Evolutionary conservation across 2,113 vertebrate species (phyloP).

Genomic region (Halichoeres trimaculatus): DNA sequence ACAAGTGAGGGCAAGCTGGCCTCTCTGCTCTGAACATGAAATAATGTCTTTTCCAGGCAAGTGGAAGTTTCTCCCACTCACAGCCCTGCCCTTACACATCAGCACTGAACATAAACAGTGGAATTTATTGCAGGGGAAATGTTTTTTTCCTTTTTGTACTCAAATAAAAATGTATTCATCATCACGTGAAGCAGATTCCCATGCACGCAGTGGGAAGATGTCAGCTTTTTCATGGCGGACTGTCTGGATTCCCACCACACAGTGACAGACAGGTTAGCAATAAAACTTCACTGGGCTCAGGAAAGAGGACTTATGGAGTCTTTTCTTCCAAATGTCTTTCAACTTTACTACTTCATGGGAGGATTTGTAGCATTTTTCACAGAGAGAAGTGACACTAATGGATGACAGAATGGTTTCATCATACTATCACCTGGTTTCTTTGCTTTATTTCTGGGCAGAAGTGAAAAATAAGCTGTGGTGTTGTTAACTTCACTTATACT

Average conservation of each 20-base stretch:
- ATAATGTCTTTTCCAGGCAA: constrained; percentile 68
- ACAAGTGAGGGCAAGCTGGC: constrained; percentile 26
- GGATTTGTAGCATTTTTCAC: not conserved
- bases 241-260: constrained; percentile 35
- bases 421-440: not conserved
- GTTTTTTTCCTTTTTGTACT: not conserved
- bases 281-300: constrained; percentile 21
- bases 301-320: constrained; percentile 2
- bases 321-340: constrained; percentile 15
- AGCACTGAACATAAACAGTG: constrained; percentile 42
- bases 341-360: not conserved
- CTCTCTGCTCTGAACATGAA: constrained; percentile 20
- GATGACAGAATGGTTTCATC: not conserved
- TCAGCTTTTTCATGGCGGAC: constrained; percentile 25
- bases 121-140: constrained; percentile 29
- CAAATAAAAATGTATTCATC: constrained; percentile 32
- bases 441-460: not conserved
- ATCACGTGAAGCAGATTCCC: constrained; percentile 30
- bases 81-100: constrained; percentile 45
- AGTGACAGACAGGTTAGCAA: constrained; percentile 34
- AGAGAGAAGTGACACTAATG: not conserved
- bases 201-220: constrained; percentile 27
- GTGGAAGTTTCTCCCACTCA: constrained; percentile 44
- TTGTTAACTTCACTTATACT: not conserved
- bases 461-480: not conserved